Evolutionary conservation across 2,113 vertebrate genomes (phyloP).

Genomic region (Struthidea cinerea): DNA sequence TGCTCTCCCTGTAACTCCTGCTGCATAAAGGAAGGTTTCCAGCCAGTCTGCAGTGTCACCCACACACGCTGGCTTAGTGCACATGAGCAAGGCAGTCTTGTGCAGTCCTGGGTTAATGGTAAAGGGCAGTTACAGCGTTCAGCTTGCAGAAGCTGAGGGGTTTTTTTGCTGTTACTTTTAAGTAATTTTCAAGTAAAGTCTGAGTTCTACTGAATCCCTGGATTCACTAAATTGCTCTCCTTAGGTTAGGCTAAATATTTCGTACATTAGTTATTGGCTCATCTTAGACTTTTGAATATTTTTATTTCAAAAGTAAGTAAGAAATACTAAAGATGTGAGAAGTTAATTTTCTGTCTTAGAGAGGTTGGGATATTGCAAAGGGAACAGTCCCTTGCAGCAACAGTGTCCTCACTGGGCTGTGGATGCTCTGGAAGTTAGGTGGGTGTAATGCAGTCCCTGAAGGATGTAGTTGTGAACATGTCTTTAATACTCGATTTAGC

Average conservation of each 20-base stretch:
- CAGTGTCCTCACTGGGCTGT: background rate
- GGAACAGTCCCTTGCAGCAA: background rate
- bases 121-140: background rate
- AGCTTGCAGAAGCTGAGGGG: background rate
- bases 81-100: background rate
- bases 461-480: background rate
- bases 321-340: background rate
- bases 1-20: fast-evolving
- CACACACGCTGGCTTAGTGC: fast-evolving
- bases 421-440: background rate
- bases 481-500: background rate
- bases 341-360: background rate
- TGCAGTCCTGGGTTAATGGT: background rate
- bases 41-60: background rate
- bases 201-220: background rate
- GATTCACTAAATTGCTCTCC: background rate
- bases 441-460: background rate
- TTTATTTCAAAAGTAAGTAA: background rate
- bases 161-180: background rate
- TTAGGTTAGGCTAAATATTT: background rate
- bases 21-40: background rate
- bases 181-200: background rate
- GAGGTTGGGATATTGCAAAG: background rate
- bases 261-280: background rate
- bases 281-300: background rate